Evolutionary conservation across 2,888 invertebrate genomes (phyloP), one percentile per base, ranked within the genome.

Genomic region (Drosophila rubida): DNA sequence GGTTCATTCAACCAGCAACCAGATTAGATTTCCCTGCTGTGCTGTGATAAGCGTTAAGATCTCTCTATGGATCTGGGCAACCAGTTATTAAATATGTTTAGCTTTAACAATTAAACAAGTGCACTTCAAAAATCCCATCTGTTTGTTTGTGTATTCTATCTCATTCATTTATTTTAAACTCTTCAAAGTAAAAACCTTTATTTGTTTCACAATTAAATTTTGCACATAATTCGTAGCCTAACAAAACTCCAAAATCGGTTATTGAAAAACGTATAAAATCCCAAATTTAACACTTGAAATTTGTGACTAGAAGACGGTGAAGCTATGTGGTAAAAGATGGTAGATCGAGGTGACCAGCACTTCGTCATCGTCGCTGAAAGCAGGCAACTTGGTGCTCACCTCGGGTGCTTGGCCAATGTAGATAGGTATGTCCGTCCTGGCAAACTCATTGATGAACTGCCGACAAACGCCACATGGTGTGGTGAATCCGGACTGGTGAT

Each of bases 391-490:
- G 4, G 7, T 19, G 41, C 62, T 53, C 19, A 61, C 11, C 48
- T 88, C 81, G 0, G 96, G 78, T 4, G 84, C 95, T 83, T 94
- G 95, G 46, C 95, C 93, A 62, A 97, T 91, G 90, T 95, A 97
- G 22, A 98, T 92, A 42, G 94, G 93, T 45, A 96, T 94, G 75
- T 96, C 94, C 14, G 48, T 23, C 16, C 57, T 72, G 9, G 94
- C 93, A 89, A 97, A 97, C 90, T 97, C 97, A 59, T 93, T 93
- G 51, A 97, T 93, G 42, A 95, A 94, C 90, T 98, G 98, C 39
- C 98, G 93, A 90, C 98, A 98, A 5, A 96, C 95, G 0, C 98
- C 98, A 89, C 98, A 98, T 0, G 98, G 98, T 0, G 95, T 93
- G 0, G 96, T 95, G 76, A 95, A 95, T 5, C 90, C 90, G 16